These are phyloP conservation scores for Manduca sexta DNA, from an alignment of 1,140 invertebrate genomes.

Conservation along the genomic window DNA sequence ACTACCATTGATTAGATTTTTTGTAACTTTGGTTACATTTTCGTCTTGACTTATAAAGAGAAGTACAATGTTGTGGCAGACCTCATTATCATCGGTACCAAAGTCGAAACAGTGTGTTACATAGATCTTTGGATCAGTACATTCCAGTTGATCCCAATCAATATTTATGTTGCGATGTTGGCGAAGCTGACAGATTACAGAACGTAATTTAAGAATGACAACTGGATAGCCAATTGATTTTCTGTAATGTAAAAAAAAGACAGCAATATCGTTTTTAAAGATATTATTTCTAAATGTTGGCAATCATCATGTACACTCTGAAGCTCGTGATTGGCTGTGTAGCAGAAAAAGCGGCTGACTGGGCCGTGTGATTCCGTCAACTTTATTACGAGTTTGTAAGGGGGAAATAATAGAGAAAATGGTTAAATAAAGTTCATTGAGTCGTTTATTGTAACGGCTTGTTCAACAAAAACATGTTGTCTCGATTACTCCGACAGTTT, in stretches of 20 bases:
- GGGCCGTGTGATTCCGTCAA: constrained; percentile 39
- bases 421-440: constrained; percentile 39
- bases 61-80: too few species aligned
- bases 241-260: neutral
- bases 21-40: too few species aligned
- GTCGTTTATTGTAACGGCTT: constrained; percentile 6
- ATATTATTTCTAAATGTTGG: constrained; percentile 14
- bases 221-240: neutral
- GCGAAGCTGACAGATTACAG: too few species aligned
- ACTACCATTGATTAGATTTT: too few species aligned
- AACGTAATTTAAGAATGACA: too few species aligned
- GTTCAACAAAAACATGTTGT: constrained; percentile 43
- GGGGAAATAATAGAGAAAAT: constrained; percentile 27
- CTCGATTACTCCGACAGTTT: constrained; percentile 44
- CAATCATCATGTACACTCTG: constrained; percentile 30
- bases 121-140: too few species aligned
- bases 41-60: too few species aligned
- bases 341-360: constrained; percentile 52
- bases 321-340: constrained; percentile 58
- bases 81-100: too few species aligned
- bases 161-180: too few species aligned
- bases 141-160: too few species aligned
- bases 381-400: constrained; percentile 5
- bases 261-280: neutral
- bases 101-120: too few species aligned